Percentiles rank a stretch among this genome's conserved stretches.
Conservation (phyloP, 2,888 invertebrate genomes). For the Andrena hattorfiana region DNA sequence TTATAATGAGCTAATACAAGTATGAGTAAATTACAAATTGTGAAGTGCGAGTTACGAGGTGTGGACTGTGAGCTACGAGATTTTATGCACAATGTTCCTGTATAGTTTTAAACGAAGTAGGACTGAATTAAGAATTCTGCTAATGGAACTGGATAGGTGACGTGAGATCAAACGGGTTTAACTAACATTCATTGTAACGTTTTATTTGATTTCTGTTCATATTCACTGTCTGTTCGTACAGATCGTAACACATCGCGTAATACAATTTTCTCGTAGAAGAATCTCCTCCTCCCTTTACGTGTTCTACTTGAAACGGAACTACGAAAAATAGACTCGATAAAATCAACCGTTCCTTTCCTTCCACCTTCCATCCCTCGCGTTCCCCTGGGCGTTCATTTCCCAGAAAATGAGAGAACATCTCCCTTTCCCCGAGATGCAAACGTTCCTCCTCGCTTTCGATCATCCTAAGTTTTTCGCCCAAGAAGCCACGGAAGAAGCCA, state of each 20-base stretch:
- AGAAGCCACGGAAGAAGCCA: constrained; percentile 15
- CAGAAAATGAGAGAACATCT: constrained; percentile 13
- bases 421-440: neutral
- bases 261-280: constrained; percentile 53
- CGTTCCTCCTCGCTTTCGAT: neutral
- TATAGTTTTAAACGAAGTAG: too few relatives aligned
- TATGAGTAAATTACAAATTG: too few relatives aligned
- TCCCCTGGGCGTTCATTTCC: neutral
- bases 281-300: constrained; percentile 20
- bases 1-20: too few relatives aligned
- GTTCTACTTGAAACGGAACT: constrained; percentile 72
- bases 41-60: too few relatives aligned
- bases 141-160: neutral
- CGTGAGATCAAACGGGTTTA: constrained; percentile 33
- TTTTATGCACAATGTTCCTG: too few relatives aligned
- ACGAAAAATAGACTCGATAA: constrained; percentile 79
- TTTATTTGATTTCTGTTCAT: constrained; percentile 82
- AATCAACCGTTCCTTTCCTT: constrained; percentile 75
- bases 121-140: neutral
- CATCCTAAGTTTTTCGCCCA: neutral
- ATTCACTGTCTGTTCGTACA: constrained; percentile 75
- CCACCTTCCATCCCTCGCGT: neutral
- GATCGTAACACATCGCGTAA: constrained; percentile 76
- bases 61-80: too few relatives aligned
- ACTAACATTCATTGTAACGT: constrained; percentile 81